Evolutionary conservation across 2,888 invertebrate species (phyloP), one percentile per base, ranked within the genome.

Genomic region (Hetaerina titia): DNA sequence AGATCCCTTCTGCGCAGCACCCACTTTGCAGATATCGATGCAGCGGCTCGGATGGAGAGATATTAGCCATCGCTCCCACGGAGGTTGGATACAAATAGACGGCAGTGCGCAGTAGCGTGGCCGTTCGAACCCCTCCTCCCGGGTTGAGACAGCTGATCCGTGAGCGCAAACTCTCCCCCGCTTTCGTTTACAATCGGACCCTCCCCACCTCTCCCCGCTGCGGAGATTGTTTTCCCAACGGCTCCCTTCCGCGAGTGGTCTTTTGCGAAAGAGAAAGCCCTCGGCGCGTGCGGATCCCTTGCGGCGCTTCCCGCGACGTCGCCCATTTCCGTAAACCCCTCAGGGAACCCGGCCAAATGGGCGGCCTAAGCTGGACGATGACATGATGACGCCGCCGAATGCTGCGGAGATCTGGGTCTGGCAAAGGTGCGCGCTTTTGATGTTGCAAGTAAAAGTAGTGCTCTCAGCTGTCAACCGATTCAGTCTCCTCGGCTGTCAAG

Each of bases 341-440:
- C 69, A 69, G 15, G 63, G 64, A 81, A 22, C 92, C 31, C 56
- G 64, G 92, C 92, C 92, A 92, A 92, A 11, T 31, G 31, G 92
- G 69, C 15, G 92, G 11, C 56, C 92, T 92, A 74, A 92, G 31
- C 92, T 69, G 64, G 57, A 69, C 92, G 92, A 92, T 92, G 92
- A 92, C 92, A 69, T n/a, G 69, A 60, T 92, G 69, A 22, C 64
- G 6, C 25, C 74, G 6, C 25, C 74, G 63, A 19, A 11, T 22
- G 64, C 64, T 2, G 63, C 64, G 64, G 81, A 74, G 57, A 64
- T 45, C 69, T 69, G 92, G 69, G 22, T 22, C n/a, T 19, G 58
- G 58, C 56, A 89, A 56, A 90, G 22, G 92, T 69, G 56, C 56
- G 56, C 56, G 69, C 81, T 25, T 81, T 25, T 74, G 92, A 64